Percentiles rank a stretch among this genome's conserved stretches.
Evolutionary conservation across 2,888 invertebrate genomes (phyloP).

Genomic region (Brachylomia viminalis): DNA sequence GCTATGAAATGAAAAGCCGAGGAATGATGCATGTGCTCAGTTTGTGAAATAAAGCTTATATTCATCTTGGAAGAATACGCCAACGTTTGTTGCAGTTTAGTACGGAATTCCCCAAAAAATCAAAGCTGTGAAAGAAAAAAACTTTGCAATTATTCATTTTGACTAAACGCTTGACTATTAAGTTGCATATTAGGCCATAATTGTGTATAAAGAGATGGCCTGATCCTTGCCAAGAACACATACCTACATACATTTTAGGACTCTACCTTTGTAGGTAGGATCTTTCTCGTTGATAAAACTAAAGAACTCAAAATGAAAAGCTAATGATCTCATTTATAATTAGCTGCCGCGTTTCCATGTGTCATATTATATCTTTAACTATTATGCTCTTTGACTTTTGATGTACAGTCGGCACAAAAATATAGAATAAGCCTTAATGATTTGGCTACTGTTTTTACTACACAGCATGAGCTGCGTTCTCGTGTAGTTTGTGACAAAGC

Average conservation of each 20-base stretch:
- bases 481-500: neutral
- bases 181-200: neutral
- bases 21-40: conserved; percentile 3
- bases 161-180: neutral
- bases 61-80: neutral
- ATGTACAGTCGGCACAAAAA: conserved; percentile 10
- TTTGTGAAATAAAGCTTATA: neutral
- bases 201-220: neutral
- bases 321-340: neutral
- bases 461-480: neutral
- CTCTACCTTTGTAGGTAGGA: neutral
- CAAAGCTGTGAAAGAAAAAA: neutral
- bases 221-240: no score
- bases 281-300: neutral
- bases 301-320: no score
- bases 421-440: neutral
- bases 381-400: neutral
- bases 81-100: neutral
- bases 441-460: neutral
- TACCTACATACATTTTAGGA: no score
- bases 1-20: conserved; percentile 21
- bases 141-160: conserved; percentile 16
- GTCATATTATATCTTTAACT: neutral
- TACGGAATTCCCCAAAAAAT: neutral
- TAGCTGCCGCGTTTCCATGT: neutral